phyloP scores from a whole-genome alignment of 2,888 invertebrate genomes.

The Spisula solida region DNA sequence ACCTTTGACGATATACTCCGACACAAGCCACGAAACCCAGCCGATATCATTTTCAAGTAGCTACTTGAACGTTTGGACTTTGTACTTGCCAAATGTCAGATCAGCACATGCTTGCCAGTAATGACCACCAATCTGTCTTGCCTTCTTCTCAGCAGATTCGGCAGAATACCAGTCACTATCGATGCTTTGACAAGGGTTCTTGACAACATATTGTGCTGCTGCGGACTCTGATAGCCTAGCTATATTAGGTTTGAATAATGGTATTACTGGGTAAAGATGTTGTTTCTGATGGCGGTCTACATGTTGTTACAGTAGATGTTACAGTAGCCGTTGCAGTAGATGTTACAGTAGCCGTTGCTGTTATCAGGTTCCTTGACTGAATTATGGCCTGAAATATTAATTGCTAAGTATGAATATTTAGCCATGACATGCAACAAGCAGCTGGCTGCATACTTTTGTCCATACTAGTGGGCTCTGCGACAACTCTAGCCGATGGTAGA shows the following conservation, averaged over 20 bases:
- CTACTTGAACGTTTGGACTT: conserved; percentile 46
- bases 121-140: conserved; percentile 10
- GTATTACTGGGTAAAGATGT: neutral
- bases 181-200: neutral
- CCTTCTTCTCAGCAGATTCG: conserved; percentile 5
- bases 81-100: conserved; percentile 24
- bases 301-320: neutral
- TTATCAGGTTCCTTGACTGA: too few species aligned
- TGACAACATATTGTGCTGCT: neutral
- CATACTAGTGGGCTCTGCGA: neutral
- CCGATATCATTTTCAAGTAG: conserved; percentile 50
- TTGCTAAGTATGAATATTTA: too few species aligned
- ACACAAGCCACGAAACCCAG: conserved; percentile 19
- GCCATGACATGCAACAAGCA: too few species aligned
- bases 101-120: conserved; percentile 26
- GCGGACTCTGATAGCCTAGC: neutral
- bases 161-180: neutral
- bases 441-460: too few species aligned
- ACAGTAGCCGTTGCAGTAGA: too few species aligned
- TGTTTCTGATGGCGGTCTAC: neutral
- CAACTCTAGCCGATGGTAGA: neutral
- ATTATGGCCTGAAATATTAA: too few species aligned
- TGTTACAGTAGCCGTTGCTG: too few species aligned
- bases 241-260: neutral
- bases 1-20: conserved; percentile 3